These are phyloP conservation scores for Thinocorus orbignyianus DNA, from an alignment of 2,113 vertebrate species.

Conservation along the genomic window DNA sequence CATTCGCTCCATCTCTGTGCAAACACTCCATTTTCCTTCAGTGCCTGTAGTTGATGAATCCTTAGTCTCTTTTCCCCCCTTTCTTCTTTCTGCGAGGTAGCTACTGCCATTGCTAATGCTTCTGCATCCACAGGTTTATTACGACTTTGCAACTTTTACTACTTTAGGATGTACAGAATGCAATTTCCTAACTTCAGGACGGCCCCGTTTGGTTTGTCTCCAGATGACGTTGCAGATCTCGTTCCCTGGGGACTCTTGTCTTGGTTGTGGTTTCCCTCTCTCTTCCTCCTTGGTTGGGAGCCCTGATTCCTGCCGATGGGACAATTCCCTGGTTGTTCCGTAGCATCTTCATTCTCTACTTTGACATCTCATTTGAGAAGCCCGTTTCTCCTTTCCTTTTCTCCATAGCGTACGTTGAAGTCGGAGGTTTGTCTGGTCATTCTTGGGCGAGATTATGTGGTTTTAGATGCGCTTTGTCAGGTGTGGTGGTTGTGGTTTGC, in stretches of 20 bases:
- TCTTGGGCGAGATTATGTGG: not conserved
- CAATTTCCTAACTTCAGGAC: not conserved
- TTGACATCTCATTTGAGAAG: not conserved
- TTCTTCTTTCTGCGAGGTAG: not conserved
- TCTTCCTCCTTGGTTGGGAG: not conserved
- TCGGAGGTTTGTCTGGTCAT: not conserved
- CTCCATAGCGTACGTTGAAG: not conserved
- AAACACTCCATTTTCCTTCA: not conserved
- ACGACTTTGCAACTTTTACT: not conserved
- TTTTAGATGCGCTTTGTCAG: fast-evolving
- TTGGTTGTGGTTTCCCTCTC: not conserved
- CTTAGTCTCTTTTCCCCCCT: not conserved
- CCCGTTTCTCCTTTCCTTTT: not conserved
- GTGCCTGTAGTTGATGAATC: not conserved
- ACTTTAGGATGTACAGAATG: not conserved
- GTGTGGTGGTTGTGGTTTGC: not conserved
- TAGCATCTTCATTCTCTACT: not conserved
- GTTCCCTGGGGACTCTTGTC: not conserved
- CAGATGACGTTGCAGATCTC: not conserved
- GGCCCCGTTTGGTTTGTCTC: not conserved
- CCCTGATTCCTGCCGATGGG: not conserved
- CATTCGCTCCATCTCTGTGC: not conserved
- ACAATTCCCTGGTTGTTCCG: not conserved
- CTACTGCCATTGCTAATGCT: not conserved
- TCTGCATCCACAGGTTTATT: not conserved